These are phyloP conservation scores for Oncorhynchus tshawytscha DNA, from an alignment of 2,113 vertebrate genomes.

Conservation along the genomic window DNA sequence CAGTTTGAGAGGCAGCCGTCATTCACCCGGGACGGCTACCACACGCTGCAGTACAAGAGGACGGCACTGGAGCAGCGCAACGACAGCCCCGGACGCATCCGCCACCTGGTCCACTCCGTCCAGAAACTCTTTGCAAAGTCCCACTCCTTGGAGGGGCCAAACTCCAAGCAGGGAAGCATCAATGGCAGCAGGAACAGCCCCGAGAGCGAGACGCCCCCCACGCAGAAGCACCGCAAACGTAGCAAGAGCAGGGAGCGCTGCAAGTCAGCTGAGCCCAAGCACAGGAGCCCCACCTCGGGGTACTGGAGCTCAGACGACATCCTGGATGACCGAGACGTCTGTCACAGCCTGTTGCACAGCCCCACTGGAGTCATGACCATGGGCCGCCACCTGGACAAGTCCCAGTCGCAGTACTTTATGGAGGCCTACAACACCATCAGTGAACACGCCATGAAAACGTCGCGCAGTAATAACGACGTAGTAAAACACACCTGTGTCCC, in stretches of 20 bases:
- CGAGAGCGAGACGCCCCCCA: conserved; percentile 79
- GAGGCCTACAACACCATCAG: conserved; percentile 91
- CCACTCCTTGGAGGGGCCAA: conserved; percentile 93
- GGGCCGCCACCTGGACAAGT: conserved; percentile 87
- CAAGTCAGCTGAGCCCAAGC: conserved; percentile 85
- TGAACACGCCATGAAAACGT: conserved; percentile 86
- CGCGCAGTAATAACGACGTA: conserved; percentile 94
- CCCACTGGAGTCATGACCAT: conserved; percentile 90
- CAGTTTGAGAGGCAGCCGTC: conserved; percentile 90
- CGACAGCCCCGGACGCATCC: conserved; percentile 95
- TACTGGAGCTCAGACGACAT: conserved; percentile 99
- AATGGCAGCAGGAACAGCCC: conserved; percentile 76
- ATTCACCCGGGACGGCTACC: conserved; percentile 90
- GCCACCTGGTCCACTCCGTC: conserved; percentile 96
- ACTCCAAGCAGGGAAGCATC: conserved; percentile 74
- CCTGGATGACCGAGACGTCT: conserved; percentile 86
- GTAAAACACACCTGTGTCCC: conserved; percentile 81
- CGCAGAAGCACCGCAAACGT: conserved; percentile 84
- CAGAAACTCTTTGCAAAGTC: conserved; percentile 99
- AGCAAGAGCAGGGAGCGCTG: conserved; percentile 96
- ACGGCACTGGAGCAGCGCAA: conserved; percentile 84
- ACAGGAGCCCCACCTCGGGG: conserved; percentile 80
- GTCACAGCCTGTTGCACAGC: conserved; percentile 91
- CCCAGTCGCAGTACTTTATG: conserved; percentile 93
- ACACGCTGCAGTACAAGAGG: conserved; percentile 96